Evolutionary conservation across 2,888 invertebrate species (phyloP).

Genomic region (Chloroclystis v-ata): DNA sequence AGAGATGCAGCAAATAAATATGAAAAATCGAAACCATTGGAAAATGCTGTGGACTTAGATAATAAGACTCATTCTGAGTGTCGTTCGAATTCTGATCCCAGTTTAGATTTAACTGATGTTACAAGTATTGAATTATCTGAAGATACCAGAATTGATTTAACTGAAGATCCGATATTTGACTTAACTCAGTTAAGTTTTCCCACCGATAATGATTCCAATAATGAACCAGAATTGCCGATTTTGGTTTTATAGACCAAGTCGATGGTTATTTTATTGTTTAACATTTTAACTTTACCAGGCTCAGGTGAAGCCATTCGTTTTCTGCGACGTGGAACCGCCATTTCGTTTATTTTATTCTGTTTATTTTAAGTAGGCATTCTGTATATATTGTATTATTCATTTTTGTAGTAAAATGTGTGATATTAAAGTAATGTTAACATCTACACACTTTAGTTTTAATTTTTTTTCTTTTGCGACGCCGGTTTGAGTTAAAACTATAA

Average conservation of each 20-base stretch:
- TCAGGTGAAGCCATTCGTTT: conserved; percentile 5
- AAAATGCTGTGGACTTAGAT: not conserved
- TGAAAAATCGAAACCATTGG: no score
- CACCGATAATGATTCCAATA: conserved; percentile 8
- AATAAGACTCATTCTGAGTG: conserved; percentile 1
- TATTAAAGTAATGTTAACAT: conserved; percentile 28
- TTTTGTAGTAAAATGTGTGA: conserved; percentile 26
- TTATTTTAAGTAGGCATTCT: conserved; percentile 5
- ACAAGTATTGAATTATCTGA: no score
- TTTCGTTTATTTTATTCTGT: conserved; percentile 5
- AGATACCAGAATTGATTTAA: conserved; percentile 1
- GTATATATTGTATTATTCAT: conserved; percentile 21
- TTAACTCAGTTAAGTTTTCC: no score
- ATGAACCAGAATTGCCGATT: conserved; percentile 8
- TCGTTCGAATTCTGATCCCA: conserved; percentile 6
- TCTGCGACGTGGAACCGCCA: conserved; percentile 18
- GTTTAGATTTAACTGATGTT: no score
- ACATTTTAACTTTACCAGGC: not conserved
- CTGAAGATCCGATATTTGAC: not conserved
- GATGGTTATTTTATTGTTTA: not conserved
- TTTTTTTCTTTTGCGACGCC: conserved; percentile 18
- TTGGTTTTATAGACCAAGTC: conserved; percentile 11
- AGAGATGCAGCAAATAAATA: not conserved
- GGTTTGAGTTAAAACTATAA: conserved; percentile 12
- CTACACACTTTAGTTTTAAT: conserved; percentile 24